Conservation (phyloP, 2,797 vertebrate species). For the Gymnocypris eckloni region DNA sequence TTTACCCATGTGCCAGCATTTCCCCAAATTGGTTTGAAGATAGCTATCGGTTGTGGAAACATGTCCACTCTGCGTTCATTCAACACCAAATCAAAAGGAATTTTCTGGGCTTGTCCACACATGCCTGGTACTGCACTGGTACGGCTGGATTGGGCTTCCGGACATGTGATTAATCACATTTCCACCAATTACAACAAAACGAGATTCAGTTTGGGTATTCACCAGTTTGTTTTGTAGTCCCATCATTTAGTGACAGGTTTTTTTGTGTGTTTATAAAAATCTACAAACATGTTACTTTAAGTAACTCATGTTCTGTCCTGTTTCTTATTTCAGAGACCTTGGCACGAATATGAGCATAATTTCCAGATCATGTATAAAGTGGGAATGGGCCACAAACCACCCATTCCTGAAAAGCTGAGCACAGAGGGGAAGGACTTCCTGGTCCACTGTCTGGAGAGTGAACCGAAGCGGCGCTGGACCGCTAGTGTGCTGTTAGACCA, state of each 20-base stretch:
- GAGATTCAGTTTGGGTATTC: background rate
- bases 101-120: background rate
- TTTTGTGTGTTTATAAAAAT: background rate
- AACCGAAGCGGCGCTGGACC: conserved; percentile 94
- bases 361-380: conserved; percentile 99
- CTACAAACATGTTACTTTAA: background rate
- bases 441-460: conserved; percentile 94
- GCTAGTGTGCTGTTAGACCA: conserved; percentile 98
- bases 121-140: background rate
- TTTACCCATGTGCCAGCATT: background rate
- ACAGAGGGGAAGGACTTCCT: conserved; percentile 98
- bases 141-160: background rate
- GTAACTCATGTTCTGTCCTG: background rate
- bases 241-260: background rate
- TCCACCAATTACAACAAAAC: background rate
- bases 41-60: background rate
- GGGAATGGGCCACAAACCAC: conserved; percentile 98
- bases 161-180: background rate
- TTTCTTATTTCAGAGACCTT: conserved; percentile 85
- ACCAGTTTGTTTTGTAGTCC: background rate
- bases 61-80: background rate
- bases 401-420: conserved; percentile 94
- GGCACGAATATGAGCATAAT: conserved; percentile 99
- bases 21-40: background rate
- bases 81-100: background rate